These are phyloP conservation scores for Thecocarcelia acutangulata DNA, from an alignment of 2,888 invertebrate species.

Conservation along the genomic window DNA sequence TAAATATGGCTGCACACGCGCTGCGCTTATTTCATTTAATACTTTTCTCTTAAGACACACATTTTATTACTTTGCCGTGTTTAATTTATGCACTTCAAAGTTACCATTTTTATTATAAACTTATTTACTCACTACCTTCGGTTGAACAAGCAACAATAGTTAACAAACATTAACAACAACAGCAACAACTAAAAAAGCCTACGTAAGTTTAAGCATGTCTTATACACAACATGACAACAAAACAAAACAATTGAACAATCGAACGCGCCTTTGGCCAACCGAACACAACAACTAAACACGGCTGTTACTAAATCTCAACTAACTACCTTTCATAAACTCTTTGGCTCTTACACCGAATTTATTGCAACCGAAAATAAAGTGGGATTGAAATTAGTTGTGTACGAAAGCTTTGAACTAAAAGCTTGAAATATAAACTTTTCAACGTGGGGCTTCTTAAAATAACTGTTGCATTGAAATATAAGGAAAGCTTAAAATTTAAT, in stretches of 20 bases:
- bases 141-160: conserved; percentile 22
- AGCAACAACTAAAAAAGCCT: conserved; percentile 35
- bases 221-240: conserved; percentile 24
- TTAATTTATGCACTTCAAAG: conserved; percentile 1
- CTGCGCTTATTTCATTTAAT: conserved; percentile 32
- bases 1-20: conserved; percentile 52
- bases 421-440: conserved; percentile 28
- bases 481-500: neutral
- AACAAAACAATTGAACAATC: neutral
- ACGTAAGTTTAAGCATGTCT: conserved; percentile 52
- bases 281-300: conserved; percentile 51
- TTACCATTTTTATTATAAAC: conserved; percentile 39
- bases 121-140: conserved; percentile 35
- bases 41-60: conserved; percentile 6
- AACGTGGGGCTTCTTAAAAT: neutral
- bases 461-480: neutral
- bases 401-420: conserved; percentile 34
- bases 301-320: conserved; percentile 65
- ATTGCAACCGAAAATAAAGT: conserved; percentile 9
- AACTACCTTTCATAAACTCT: conserved; percentile 32
- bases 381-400: conserved; percentile 18
- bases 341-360: conserved; percentile 8
- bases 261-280: too few relatives aligned
- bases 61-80: conserved; percentile 23
- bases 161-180: conserved; percentile 48